Percentiles rank a stretch among this genome's conserved stretches.
These are phyloP conservation scores for Mormyrus iriodes DNA, from an alignment of 2,113 vertebrate species.

Conservation along the genomic window DNA sequence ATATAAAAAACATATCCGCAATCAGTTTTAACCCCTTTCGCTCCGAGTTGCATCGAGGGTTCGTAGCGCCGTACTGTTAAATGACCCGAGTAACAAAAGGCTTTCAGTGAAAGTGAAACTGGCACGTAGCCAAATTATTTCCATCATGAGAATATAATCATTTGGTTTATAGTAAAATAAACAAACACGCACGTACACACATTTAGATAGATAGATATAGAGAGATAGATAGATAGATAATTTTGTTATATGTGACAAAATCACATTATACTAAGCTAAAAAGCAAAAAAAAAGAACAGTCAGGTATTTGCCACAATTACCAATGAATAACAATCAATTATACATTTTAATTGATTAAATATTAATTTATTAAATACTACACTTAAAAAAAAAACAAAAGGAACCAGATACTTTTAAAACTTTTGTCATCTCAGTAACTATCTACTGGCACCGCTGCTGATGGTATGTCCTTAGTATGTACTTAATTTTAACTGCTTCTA, in stretches of 20 bases:
- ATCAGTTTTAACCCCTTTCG: slow-evolving; percentile 9
- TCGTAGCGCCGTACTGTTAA: not conserved
- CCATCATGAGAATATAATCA: not conserved
- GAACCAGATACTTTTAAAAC: not conserved
- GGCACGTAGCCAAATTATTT: not conserved
- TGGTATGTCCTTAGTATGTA: not conserved
- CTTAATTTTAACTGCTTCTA: not conserved
- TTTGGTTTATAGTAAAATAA: not conserved
- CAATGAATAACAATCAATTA: not conserved
- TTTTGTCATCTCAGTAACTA: not conserved
- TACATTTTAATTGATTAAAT: not conserved
- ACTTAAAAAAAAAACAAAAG: not conserved
- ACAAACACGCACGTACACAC: not conserved
- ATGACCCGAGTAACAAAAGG: not conserved
- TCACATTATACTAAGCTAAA: not conserved
- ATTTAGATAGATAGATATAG: not conserved
- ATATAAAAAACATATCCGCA: not conserved
- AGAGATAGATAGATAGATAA: not conserved
- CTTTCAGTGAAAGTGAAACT: not conserved
- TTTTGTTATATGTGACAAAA: not conserved
- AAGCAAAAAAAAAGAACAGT: not conserved
- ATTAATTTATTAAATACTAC: not conserved
- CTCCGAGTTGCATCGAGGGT: not conserved
- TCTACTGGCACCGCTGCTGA: not conserved
- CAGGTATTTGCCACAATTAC: not conserved